Evolutionary conservation across 2,797 vertebrate genomes (phyloP).

Genomic region (Etheostoma perlongum): DNA sequence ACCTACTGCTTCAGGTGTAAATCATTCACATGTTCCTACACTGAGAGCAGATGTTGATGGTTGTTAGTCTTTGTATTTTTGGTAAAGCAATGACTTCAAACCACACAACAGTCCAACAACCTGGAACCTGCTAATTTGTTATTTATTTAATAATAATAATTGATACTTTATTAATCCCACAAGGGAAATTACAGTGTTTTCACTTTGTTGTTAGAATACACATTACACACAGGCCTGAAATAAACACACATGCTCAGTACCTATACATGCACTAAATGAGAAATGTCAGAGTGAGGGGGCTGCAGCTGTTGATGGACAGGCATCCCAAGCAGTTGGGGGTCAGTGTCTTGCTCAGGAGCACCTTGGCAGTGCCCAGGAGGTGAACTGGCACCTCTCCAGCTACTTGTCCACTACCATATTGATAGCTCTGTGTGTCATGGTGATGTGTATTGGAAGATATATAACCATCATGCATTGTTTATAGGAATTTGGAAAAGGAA

Average conservation of each 20-base stretch:
- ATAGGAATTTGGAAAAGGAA: background rate
- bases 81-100: constrained; percentile 20
- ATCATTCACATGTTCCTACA: background rate
- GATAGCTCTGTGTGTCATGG: background rate
- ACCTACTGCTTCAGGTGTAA: background rate
- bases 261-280: too few relatives aligned
- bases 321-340: too few relatives aligned
- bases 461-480: background rate
- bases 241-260: too few relatives aligned
- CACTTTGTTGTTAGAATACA: too few relatives aligned
- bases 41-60: constrained; percentile 6
- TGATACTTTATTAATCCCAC: too few relatives aligned
- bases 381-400: too few relatives aligned
- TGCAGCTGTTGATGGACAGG: too few relatives aligned
- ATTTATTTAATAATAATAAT: background rate
- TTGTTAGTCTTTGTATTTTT: constrained; percentile 13
- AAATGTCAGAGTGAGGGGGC: too few relatives aligned
- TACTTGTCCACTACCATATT: background rate
- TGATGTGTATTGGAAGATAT: background rate
- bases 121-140: constrained; percentile 8
- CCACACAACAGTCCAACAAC: background rate
- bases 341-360: too few relatives aligned
- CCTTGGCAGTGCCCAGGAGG: too few relatives aligned
- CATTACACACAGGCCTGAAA: too few relatives aligned
- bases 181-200: too few relatives aligned